Conservation (phyloP, 2,797 vertebrate genomes). For the Diglossa cyanea region DNA sequence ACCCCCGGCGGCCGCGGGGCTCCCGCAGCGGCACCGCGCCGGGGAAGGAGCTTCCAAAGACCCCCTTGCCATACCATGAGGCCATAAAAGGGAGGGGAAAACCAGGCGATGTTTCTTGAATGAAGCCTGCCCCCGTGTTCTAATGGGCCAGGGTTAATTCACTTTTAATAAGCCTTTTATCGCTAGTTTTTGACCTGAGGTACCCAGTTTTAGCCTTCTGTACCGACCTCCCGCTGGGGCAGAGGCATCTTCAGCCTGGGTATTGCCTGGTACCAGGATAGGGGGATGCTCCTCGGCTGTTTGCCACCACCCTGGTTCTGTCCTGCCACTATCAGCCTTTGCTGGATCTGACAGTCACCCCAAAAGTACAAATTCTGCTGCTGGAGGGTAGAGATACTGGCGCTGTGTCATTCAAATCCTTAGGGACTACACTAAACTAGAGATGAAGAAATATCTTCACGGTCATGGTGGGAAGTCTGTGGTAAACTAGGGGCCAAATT, state of each 20-base stretch:
- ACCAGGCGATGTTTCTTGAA: background rate
- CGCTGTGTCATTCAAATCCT: background rate
- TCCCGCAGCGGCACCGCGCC: background rate
- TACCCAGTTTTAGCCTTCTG: background rate
- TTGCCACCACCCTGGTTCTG: background rate
- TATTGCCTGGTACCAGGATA: rapidly evolving
- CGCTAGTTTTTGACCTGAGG: background rate
- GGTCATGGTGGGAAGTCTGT: background rate
- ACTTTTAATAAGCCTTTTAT: background rate
- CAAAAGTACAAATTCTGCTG: background rate
- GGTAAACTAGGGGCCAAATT: background rate
- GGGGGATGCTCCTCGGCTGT: rapidly evolving
- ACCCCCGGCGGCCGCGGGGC: background rate
- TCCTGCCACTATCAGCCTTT: rapidly evolving
- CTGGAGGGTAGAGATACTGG: background rate
- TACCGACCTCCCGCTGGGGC: rapidly evolving
- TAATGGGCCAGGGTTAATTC: background rate
- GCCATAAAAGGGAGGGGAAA: background rate
- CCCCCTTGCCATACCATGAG: rapidly evolving
- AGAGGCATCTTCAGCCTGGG: background rate
- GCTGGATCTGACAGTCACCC: background rate
- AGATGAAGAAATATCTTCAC: background rate
- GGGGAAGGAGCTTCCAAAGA: rapidly evolving
- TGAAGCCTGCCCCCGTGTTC: background rate
- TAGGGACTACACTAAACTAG: background rate